Percentiles rank a stretch among this genome's conserved stretches.
phyloP scores from a whole-genome alignment of 1,140 invertebrate genomes.

The Paraescarpia echinospica region DNA sequence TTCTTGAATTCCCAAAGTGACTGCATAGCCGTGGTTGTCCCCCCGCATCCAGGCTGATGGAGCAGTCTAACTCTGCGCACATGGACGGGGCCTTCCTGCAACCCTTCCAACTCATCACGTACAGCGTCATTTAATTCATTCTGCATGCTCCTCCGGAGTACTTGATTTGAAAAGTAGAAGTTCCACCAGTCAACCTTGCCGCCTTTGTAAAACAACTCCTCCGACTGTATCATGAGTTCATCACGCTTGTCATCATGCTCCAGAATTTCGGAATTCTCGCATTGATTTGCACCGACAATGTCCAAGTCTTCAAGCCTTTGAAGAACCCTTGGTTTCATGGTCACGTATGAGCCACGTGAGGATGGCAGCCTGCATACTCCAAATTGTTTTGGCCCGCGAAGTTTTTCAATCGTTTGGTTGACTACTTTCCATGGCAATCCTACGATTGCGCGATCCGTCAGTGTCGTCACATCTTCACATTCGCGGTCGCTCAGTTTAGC shows the following conservation, averaged over 20 bases:
- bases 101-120: conserved; percentile 30
- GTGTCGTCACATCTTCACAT: conserved; percentile 27
- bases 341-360: conserved; percentile 35
- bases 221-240: conserved; percentile 16
- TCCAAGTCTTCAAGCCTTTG: conserved; percentile 40
- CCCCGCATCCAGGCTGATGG: conserved; percentile 45
- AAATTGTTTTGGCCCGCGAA: conserved; percentile 14
- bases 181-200: conserved; percentile 40
- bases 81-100: conserved; percentile 30
- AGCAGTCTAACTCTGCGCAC: conserved; percentile 33
- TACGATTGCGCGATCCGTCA: conserved; percentile 28
- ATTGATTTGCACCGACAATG: conserved; percentile 37
- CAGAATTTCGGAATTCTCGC: conserved; percentile 23
- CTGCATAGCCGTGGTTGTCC: conserved; percentile 42
- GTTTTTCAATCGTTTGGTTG: conserved; percentile 31
- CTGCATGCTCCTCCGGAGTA: conserved; percentile 30
- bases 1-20: conserved; percentile 40
- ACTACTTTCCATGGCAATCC: conserved; percentile 39
- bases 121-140: neutral
- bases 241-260: conserved; percentile 2
- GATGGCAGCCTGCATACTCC: conserved; percentile 29
- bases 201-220: conserved; percentile 39
- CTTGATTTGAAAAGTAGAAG: conserved; percentile 39
- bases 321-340: conserved; percentile 34
- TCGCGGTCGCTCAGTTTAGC: conserved; percentile 26